A percentile compares a stretch with the other conserved stretches of the same genome.
Conservation (phyloP, 2,888 invertebrate species). For the Margaritifera margaritifera region DNA sequence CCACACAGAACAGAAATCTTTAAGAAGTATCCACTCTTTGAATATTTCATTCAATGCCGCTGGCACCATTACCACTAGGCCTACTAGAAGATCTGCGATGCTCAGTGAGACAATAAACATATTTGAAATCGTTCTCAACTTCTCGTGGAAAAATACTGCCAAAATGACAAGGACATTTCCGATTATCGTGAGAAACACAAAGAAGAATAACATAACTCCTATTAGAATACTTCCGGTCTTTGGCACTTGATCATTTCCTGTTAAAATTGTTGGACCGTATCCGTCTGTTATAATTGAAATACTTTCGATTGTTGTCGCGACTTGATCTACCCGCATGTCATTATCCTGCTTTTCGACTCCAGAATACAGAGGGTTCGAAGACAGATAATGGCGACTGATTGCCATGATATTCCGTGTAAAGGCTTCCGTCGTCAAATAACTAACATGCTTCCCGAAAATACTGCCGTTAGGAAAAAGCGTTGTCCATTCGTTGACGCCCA, state of each 20-base stretch:
- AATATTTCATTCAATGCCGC: slow-evolving; percentile 56
- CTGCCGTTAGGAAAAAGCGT: neutral
- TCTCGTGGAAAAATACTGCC: slow-evolving; percentile 49
- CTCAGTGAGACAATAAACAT: slow-evolving; percentile 60
- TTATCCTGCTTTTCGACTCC: too few relatives aligned
- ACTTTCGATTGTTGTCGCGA: too few relatives aligned
- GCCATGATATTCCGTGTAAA: neutral
- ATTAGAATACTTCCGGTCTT: slow-evolving; percentile 32
- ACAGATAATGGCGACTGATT: slow-evolving; percentile 2
- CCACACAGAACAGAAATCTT: slow-evolving; percentile 58
- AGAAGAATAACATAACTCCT: slow-evolving; percentile 41
- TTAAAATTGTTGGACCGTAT: too few relatives aligned
- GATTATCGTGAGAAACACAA: slow-evolving; percentile 48
- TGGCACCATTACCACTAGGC: slow-evolving; percentile 61
- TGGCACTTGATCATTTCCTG: too few relatives aligned
- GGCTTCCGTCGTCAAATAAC: neutral
- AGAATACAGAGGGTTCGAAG: neutral
- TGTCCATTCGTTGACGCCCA: too few relatives aligned
- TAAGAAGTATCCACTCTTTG: slow-evolving; percentile 51
- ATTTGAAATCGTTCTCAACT: slow-evolving; percentile 58
- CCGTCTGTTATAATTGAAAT: too few relatives aligned
- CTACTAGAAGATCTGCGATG: slow-evolving; percentile 59
- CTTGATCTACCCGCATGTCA: neutral
- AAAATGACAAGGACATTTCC: slow-evolving; percentile 56
- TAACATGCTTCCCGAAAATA: neutral